phyloP scores from a whole-genome alignment of 2,888 invertebrate genomes.

The Hecatera dysodea region DNA sequence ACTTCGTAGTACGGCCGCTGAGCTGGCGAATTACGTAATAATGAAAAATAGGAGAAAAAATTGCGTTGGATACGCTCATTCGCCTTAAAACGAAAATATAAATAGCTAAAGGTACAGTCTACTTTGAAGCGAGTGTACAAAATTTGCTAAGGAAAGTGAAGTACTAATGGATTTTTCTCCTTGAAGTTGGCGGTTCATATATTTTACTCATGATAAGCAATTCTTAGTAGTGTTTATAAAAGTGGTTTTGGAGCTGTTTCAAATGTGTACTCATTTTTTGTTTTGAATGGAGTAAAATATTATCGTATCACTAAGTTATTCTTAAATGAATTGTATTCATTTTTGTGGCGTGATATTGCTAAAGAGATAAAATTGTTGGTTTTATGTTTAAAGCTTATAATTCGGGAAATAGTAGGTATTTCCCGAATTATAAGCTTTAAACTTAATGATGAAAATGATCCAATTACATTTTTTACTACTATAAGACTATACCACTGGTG shows the following conservation, averaged over 20 bases:
- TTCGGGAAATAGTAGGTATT: too few species aligned
- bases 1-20: too few species aligned
- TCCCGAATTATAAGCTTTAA: too few species aligned
- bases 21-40: too few species aligned
- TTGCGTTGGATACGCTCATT: not conserved
- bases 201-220: constrained; percentile 34
- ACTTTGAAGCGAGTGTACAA: constrained; percentile 30
- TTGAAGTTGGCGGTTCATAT: constrained; percentile 32
- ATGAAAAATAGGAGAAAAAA: not conserved
- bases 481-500: too few species aligned
- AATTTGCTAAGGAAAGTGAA: constrained; percentile 37
- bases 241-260: not conserved
- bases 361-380: too few species aligned
- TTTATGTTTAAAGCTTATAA: too few species aligned
- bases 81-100: constrained; percentile 30
- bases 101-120: not conserved
- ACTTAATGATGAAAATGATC: too few species aligned
- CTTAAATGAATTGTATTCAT: not conserved
- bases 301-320: not conserved
- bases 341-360: too few species aligned
- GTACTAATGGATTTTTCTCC: constrained; percentile 44
- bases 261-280: not conserved
- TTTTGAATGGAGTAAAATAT: not conserved
- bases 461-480: too few species aligned
- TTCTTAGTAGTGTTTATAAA: constrained; percentile 16